phyloP scores from a whole-genome alignment of 2,113 vertebrate genomes.

The Cettia cetti region DNA sequence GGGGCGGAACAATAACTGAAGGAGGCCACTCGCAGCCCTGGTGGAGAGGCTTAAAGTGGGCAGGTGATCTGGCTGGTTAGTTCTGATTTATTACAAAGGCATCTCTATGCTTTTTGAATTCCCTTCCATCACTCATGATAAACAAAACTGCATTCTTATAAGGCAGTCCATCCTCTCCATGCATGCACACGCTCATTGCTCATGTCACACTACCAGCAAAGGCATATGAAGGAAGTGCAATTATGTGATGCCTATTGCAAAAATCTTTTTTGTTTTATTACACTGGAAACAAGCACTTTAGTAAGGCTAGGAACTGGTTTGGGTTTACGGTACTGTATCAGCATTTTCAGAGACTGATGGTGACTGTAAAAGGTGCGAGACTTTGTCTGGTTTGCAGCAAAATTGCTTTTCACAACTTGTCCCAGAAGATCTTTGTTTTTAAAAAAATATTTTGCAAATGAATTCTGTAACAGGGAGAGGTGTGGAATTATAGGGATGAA shows the following conservation, averaged over 20 bases:
- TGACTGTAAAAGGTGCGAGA: neutral
- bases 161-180: neutral
- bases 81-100: conserved; percentile 43
- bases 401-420: neutral
- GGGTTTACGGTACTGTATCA: neutral
- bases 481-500: neutral
- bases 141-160: neutral
- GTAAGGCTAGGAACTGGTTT: neutral
- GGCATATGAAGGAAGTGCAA: neutral
- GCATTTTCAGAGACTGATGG: neutral
- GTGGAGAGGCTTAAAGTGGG: neutral
- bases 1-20: neutral
- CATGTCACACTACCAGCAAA: neutral
- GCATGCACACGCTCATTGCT: neutral
- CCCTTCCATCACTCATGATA: neutral
- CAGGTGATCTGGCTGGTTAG: conserved; percentile 16
- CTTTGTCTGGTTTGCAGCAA: neutral
- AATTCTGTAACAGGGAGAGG: neutral
- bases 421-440: neutral
- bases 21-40: neutral
- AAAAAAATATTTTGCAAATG: neutral
- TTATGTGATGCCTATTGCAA: neutral
- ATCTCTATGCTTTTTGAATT: conserved; percentile 4
- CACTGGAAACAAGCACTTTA: neutral
- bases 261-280: neutral